phyloP scores from a whole-genome alignment of 2,113 vertebrate genomes.

The Phocoena sinus region DNA sequence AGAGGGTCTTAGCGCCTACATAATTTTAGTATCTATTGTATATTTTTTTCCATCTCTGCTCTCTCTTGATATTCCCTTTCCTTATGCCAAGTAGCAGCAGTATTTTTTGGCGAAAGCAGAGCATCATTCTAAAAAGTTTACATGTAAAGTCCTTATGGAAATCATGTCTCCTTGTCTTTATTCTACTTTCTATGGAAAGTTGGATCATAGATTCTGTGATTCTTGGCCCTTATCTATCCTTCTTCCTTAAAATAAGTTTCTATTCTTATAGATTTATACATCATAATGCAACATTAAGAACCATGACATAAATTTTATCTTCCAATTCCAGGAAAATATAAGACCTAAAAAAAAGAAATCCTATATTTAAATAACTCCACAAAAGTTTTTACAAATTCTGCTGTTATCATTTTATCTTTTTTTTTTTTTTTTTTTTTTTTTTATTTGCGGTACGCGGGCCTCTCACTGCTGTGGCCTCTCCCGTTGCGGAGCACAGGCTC shows the following conservation, averaged over 20 bases:
- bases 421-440: not conserved
- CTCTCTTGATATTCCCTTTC: not conserved
- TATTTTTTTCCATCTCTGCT: not conserved
- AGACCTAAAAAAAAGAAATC: not conserved
- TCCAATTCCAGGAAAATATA: not conserved
- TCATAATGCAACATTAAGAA: not conserved
- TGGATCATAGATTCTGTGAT: not conserved
- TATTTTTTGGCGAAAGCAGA: not conserved
- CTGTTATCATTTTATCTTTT: not conserved
- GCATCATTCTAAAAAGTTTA: not conserved
- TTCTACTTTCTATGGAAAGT: not conserved
- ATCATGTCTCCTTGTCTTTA: not conserved
- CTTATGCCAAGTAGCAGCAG: not conserved
- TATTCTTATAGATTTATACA: not conserved
- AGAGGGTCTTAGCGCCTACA: not conserved
- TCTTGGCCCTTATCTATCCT: not conserved
- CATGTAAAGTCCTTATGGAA: not conserved
- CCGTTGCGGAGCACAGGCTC: too few species aligned
- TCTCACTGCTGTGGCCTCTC: too few species aligned
- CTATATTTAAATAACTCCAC: conserved; percentile 1
- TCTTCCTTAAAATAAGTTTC: not conserved
- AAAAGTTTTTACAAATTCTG: not conserved
- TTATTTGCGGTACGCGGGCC: too few species aligned
- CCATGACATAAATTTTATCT: not conserved
- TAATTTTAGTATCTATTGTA: not conserved